Base-by-base conservation (phyloP, 2,113 vertebrate genomes). In the Crotalus tigris region DNA sequence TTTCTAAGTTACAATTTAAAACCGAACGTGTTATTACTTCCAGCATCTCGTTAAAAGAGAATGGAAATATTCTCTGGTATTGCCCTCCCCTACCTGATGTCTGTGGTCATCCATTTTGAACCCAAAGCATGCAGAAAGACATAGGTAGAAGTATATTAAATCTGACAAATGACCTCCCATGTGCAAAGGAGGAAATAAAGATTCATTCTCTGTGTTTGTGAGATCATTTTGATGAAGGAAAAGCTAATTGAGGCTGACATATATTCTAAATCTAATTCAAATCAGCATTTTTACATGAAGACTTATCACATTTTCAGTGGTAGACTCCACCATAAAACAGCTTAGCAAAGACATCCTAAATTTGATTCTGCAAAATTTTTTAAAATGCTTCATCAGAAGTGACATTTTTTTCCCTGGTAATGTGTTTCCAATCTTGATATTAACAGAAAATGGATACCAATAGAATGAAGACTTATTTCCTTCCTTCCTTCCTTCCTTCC, bases 111-210 rank as follows among this genome's bases (percentile, higher is more conserved):
- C 96, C 93, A 96, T 98, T 97, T 97, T 97, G 97, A 97, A 98
- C 95, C 94, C 96, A 97, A 97, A 96, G 95, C 96, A 97, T 97
- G 97, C 96, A 97, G 96, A 93, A 97, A 98, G 98, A 98, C 93
- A 39, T 97, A 97, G 97, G 97, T 98, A 96, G 97, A 98, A 97
- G 95, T 97, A 95, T 97, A 98, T 98, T 98, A 98, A 98, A 98
- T 96, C 97, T 98, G 97, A 98, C 98, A 98, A 98, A 98, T 98
- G 97, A 97, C 97, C 98, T 98, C 98, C 97, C 98, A 97, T 97
- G 98, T 98, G 97, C 97, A 98, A 98, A 98, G 96, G 96, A 98
- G 97, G 97, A 98, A 98, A 98, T 98, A 98, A 98, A 98, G 97
- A 98, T 98, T 98, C 98, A 98, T 98, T 98, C 96, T 96, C 94